Conservation (phyloP, 1,140 invertebrate species). For the Drosophila auraria region DNA sequence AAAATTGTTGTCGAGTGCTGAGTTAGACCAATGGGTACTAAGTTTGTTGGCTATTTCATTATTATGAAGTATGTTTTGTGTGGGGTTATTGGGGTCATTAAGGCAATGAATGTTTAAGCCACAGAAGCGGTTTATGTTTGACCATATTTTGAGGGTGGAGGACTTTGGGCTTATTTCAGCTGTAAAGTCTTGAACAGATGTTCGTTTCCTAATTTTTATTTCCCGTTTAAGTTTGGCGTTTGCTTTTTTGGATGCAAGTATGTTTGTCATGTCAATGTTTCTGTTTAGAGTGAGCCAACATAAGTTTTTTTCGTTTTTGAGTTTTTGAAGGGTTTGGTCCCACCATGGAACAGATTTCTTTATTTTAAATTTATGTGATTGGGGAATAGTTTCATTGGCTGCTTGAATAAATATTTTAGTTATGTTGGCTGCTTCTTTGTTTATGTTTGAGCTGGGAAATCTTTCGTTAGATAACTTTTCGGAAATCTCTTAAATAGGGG, state of each 20-base stretch:
- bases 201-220: conserved; percentile 27
- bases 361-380: background rate
- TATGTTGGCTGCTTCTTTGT: conserved; percentile 19
- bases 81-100: background rate
- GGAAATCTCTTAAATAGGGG: conserved; percentile 4
- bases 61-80: conserved; percentile 7
- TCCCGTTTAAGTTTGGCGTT: conserved; percentile 19
- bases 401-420: conserved; percentile 1
- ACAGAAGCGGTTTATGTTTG: conserved; percentile 32
- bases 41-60: conserved; percentile 6
- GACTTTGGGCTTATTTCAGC: conserved; percentile 20
- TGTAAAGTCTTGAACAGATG: conserved; percentile 14
- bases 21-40: conserved; percentile 6
- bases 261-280: conserved; percentile 25
- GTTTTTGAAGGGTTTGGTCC: conserved; percentile 10
- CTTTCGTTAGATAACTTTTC: conserved; percentile 13
- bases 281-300: conserved; percentile 16
- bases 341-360: conserved; percentile 9
- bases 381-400: conserved; percentile 3
- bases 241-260: conserved; percentile 29
- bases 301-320: conserved; percentile 22
- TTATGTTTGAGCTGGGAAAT: conserved; percentile 11
- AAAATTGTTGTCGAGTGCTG: conserved; percentile 18
- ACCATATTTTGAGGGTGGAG: conserved; percentile 20
- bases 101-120: conserved; percentile 33